Conservation (phyloP, 1,140 invertebrate genomes). For the Ganaspis sp. region DNA sequence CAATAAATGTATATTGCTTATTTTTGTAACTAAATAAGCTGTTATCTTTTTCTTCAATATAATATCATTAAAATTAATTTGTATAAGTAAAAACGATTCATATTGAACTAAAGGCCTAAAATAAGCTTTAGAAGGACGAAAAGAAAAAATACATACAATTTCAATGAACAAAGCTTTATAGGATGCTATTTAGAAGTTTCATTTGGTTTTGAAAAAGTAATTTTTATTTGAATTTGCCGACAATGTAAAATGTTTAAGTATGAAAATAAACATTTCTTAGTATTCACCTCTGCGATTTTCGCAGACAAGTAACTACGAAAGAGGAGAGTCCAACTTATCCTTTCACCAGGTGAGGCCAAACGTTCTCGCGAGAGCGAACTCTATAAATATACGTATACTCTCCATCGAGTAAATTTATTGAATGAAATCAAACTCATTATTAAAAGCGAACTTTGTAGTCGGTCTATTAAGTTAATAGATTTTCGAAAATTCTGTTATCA, state of each 20-base stretch:
- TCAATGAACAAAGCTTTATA: too few relatives aligned
- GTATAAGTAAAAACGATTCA: too few relatives aligned
- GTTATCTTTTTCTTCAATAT: too few relatives aligned
- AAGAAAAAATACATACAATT: too few relatives aligned
- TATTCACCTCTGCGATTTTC: background rate
- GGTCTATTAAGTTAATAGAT: background rate
- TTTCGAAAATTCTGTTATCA: too few relatives aligned
- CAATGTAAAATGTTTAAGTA: background rate
- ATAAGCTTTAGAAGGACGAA: too few relatives aligned
- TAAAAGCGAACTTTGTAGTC: background rate
- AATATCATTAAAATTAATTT: too few relatives aligned
- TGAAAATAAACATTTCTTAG: background rate
- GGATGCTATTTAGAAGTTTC: too few relatives aligned
- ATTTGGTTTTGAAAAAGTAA: too few relatives aligned
- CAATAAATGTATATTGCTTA: too few relatives aligned
- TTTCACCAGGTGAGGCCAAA: slow-evolving; percentile 23
- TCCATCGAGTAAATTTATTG: background rate
- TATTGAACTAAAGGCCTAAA: too few relatives aligned
- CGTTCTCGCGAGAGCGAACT: slow-evolving; percentile 16
- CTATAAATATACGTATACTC: slow-evolving; percentile 18
- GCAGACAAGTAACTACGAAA: background rate
- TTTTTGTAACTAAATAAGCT: too few relatives aligned
- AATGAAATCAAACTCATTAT: background rate
- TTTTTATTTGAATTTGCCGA: background rate
- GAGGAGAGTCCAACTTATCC: slow-evolving; percentile 15